Base-by-base conservation (phyloP, 2,113 vertebrate genomes). In the Lota lota region DNA sequence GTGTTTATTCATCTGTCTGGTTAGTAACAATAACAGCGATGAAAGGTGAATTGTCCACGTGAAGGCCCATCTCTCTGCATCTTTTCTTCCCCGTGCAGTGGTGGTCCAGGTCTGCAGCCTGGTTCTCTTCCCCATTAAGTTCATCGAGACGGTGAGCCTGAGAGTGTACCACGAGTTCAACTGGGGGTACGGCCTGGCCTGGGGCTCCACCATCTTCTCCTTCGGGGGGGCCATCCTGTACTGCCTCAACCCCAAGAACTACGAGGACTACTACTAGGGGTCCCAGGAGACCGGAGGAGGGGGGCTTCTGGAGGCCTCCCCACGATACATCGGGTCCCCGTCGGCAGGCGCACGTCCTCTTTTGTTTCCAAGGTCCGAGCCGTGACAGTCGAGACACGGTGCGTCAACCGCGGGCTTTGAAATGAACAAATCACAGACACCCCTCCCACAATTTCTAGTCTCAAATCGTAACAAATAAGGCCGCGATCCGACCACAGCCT, bases 131-230 rank as follows among this genome's bases (percentile, higher is more conserved):
- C 97, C 97, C 74, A 96, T 99, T 92, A 99, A 99, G 92, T 98
- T 99, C 91, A 98, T 99, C 18, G 97, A 99, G 92, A 95, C 95
- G 0, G 92, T 97, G 91, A 98, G 93, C 85, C 90, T 98, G 92
- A 95, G 95, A 91, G 95, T 98, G 90, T 98, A 99, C 83, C 97
- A 99, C 53, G 97, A 99, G 91, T 98, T 99, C 87, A 99, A 99
- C 87, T 99, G 97, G 97, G 97, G 97, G 74, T 99, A 98, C 75
- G 97, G 97, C 76, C 89, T 99, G 85, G 97, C 96, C 1, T 99
- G 97, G 97, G 97, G 97, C 68, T 95, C 95, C 88, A 99, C 97
- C 90, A 98, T 99, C 92, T 99, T 99, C 93, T 98, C 97, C 1
- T 98, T 98, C 75, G 97, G 97, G 79, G 96, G 96, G 76, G 97